A percentile compares a stretch with the other conserved stretches of the same genome.
Evolutionary conservation across 1,140 invertebrate species (phyloP).

Genomic region (Drosophila nigromelanica): DNA sequence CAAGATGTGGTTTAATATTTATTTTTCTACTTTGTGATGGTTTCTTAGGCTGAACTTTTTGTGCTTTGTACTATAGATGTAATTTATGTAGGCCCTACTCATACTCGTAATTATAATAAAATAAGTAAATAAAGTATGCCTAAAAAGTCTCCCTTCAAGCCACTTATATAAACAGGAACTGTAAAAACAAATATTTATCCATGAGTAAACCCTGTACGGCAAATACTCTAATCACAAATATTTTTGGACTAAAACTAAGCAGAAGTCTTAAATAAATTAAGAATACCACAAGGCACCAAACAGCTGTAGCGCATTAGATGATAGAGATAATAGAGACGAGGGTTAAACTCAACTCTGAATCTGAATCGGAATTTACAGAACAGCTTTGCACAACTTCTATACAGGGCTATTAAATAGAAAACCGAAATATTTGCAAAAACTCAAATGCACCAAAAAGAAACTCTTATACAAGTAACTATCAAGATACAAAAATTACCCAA

Average conservation of each 20-base stretch:
- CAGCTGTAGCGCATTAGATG: constrained; percentile 12
- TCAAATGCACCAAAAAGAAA: constrained; percentile 57
- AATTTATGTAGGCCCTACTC: constrained; percentile 49
- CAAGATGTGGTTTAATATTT: constrained; percentile 64
- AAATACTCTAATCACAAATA: constrained; percentile 68
- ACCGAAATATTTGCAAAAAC: constrained; percentile 53
- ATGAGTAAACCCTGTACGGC: constrained; percentile 62
- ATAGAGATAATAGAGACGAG: constrained; percentile 11
- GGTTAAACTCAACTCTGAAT: constrained; percentile 14
- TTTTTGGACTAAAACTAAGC: constrained; percentile 61
- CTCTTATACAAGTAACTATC: constrained; percentile 10
- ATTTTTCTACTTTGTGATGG: constrained; percentile 81
- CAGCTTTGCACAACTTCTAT: constrained; percentile 63
- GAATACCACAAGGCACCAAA: constrained; percentile 62
- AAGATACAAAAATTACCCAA: constrained; percentile 20
- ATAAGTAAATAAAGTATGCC: background rate
- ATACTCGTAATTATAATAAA: constrained; percentile 21
- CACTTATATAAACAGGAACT: constrained; percentile 28
- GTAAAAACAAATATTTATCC: constrained; percentile 45
- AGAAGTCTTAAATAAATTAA: constrained; percentile 51
- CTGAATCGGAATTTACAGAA: constrained; percentile 1
- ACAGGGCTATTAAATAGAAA: constrained; percentile 73
- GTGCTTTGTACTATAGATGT: constrained; percentile 69
- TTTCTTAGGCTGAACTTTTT: constrained; percentile 81
- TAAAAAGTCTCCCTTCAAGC: constrained; percentile 11